Conservation (phyloP, 1,140 invertebrate species). For the Oppia nitens region DNA sequence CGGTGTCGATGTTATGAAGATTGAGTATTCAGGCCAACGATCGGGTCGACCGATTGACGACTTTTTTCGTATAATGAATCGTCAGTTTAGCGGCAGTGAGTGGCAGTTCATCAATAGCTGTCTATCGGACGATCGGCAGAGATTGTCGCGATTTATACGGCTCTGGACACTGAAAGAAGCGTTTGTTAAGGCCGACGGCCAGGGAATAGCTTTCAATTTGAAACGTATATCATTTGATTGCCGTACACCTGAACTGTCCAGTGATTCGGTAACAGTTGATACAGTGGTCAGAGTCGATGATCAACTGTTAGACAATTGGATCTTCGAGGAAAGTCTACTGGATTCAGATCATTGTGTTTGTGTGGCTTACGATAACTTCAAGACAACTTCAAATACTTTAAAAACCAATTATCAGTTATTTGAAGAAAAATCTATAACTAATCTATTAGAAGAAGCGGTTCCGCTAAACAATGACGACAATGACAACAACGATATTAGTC, state of each 20-base stretch:
- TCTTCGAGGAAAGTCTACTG: constrained; percentile 72
- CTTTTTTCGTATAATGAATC: constrained; percentile 69
- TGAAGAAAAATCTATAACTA: background rate
- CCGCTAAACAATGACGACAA: background rate
- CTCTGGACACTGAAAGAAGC: constrained; percentile 69
- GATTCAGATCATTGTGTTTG: constrained; percentile 59
- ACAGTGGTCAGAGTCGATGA: constrained; percentile 49
- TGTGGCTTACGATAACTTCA: constrained; percentile 51
- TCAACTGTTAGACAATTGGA: constrained; percentile 43
- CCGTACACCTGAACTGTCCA: constrained; percentile 31
- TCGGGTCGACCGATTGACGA: constrained; percentile 36
- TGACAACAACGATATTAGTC: too few relatives aligned
- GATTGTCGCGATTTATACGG: constrained; percentile 43
- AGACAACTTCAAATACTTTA: too few relatives aligned
- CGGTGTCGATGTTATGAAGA: constrained; percentile 37
- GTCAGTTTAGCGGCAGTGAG: constrained; percentile 57
- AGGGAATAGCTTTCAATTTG: constrained; percentile 62
- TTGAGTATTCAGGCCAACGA: constrained; percentile 25
- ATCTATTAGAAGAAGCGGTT: background rate
- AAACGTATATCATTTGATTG: constrained; percentile 54
- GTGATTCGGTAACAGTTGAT: constrained; percentile 36
- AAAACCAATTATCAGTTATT: background rate
- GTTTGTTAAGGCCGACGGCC: constrained; percentile 74
- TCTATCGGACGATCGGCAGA: constrained; percentile 36
- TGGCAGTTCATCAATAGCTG: constrained; percentile 51